These are phyloP conservation scores for Cantharis nigra DNA, from an alignment of 2,888 invertebrate species.

Conservation along the genomic window DNA sequence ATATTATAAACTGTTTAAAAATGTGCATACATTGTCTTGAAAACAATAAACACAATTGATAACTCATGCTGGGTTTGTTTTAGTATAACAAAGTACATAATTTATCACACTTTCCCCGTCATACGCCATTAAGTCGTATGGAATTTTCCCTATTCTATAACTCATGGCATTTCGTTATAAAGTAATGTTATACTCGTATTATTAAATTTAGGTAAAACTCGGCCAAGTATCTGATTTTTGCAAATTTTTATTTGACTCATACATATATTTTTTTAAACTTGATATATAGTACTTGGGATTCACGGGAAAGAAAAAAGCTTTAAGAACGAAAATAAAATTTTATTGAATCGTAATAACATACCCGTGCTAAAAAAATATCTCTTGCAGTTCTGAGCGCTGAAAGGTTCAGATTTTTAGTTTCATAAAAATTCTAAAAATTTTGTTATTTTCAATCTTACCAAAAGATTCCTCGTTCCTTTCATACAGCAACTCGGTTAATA, in stretches of 20 bases:
- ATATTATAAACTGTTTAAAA: not conserved
- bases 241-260: not conserved
- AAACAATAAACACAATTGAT: not conserved
- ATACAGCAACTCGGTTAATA: not conserved
- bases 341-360: not conserved
- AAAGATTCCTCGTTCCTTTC: not conserved
- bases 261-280: not conserved
- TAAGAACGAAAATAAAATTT: not conserved
- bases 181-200: not conserved
- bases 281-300: not conserved
- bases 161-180: not conserved
- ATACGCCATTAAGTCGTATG: not conserved
- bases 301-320: not conserved
- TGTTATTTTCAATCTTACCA: not conserved
- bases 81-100: not conserved
- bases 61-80: not conserved
- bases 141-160: not conserved
- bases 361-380: not conserved
- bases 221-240: not conserved
- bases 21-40: not conserved
- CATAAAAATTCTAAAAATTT: not conserved
- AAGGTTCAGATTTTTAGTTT: not conserved
- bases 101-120: not conserved
- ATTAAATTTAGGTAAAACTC: not conserved
- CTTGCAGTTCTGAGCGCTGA: not conserved